Percentiles rank a stretch among this genome's conserved stretches.
Conservation (phyloP, 2,888 invertebrate genomes). For the Lypha dubia region DNA sequence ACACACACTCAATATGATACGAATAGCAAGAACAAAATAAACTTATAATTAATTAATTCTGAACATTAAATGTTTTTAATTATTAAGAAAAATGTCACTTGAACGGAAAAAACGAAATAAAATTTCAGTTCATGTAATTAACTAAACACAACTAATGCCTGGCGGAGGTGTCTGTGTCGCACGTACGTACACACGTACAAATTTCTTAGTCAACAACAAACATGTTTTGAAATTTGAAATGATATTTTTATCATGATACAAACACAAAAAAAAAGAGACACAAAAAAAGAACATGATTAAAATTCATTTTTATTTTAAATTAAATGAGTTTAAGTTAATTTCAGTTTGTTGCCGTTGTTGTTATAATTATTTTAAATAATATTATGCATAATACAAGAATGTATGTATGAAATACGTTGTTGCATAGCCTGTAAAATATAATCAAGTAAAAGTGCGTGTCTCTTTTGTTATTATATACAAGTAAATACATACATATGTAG, state of each 20-base stretch:
- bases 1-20: slow-evolving; percentile 13
- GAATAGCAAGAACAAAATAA: background rate
- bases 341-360: slow-evolving; percentile 33
- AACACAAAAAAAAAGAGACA: no score
- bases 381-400: background rate
- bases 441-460: slow-evolving; percentile 59
- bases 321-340: slow-evolving; percentile 61
- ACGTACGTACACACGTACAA: slow-evolving; percentile 30
- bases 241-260: slow-evolving; percentile 54
- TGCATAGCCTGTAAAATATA: slow-evolving; percentile 18
- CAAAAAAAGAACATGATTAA: slow-evolving; percentile 31
- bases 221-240: slow-evolving; percentile 56
- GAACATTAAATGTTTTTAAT: slow-evolving; percentile 65
- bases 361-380: slow-evolving; percentile 35
- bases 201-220: slow-evolving; percentile 56
- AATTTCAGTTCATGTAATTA: slow-evolving; percentile 52
- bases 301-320: slow-evolving; percentile 49
- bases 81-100: slow-evolving; percentile 63
- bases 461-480: slow-evolving; percentile 55
- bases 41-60: slow-evolving; percentile 67
- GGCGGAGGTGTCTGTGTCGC: slow-evolving; percentile 60
- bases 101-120: slow-evolving; percentile 24
- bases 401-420: background rate
- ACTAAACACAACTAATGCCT: slow-evolving; percentile 34
- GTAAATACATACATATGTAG: no score